phyloP scores from a whole-genome alignment of 2,888 invertebrate genomes.

The Nomada lathburiana region DNA sequence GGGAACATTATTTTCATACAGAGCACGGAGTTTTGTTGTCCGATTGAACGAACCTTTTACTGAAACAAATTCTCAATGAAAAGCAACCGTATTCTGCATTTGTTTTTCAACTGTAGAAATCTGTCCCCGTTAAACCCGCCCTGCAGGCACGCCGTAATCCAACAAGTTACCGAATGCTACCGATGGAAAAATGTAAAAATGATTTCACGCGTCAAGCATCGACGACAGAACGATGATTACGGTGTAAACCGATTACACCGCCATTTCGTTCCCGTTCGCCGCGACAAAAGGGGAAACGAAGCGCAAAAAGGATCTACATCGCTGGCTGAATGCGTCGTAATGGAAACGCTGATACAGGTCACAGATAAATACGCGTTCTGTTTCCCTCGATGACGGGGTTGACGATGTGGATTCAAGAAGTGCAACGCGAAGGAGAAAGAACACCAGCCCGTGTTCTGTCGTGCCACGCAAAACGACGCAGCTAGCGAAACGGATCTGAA shows the following conservation, averaged over 20 bases:
- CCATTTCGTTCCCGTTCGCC: background rate
- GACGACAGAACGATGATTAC: background rate
- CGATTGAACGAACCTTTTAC: too few relatives aligned
- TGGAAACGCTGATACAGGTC: background rate
- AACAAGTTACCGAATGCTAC: background rate
- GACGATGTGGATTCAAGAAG: constrained; percentile 29
- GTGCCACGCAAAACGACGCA: constrained; percentile 1
- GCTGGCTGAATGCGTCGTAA: background rate
- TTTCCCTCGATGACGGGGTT: background rate
- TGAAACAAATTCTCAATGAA: too few relatives aligned
- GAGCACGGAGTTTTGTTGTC: too few relatives aligned
- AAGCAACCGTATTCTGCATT: background rate
- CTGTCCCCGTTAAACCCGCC: too few relatives aligned
- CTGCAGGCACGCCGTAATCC: background rate
- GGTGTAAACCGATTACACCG: background rate
- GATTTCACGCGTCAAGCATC: background rate
- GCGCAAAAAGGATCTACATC: background rate
- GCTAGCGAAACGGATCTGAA: background rate
- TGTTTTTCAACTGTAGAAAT: background rate
- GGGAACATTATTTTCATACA: too few relatives aligned
- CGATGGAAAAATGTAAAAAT: background rate
- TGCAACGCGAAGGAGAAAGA: background rate
- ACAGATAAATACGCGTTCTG: constrained; percentile 14
- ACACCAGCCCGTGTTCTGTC: too few relatives aligned
- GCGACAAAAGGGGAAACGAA: background rate